These are phyloP conservation scores for Hirundichthys speculiger DNA, from an alignment of 2,113 vertebrate genomes.

Conservation along the genomic window DNA sequence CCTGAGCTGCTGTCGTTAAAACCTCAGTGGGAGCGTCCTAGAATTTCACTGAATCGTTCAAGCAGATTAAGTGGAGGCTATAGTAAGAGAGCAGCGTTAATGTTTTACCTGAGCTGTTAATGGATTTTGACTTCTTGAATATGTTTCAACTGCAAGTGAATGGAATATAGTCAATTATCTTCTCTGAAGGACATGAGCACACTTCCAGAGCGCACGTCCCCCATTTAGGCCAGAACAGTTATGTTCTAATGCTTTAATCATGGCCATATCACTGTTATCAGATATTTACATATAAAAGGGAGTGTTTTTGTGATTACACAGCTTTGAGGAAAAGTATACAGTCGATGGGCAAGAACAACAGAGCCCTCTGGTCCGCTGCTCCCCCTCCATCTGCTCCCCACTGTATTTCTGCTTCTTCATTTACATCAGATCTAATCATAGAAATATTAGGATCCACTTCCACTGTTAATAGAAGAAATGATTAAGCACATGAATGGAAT, in stretches of 20 bases:
- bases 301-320: constrained; percentile 39
- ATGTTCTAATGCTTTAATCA: constrained; percentile 55
- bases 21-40: constrained; percentile 48
- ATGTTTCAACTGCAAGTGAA: too few relatives aligned
- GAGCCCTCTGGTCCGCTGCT: constrained; percentile 24
- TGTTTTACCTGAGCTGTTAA: constrained; percentile 60
- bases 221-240: constrained; percentile 24
- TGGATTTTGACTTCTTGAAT: constrained; percentile 63
- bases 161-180: constrained; percentile 40
- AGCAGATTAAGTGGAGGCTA: constrained; percentile 54
- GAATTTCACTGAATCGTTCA: constrained; percentile 55
- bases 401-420: constrained; percentile 44
- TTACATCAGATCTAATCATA: constrained; percentile 70
- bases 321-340: constrained; percentile 21
- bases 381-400: constrained; percentile 23
- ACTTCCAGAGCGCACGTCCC: constrained; percentile 30
- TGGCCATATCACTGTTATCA: constrained; percentile 9
- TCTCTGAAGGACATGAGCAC: constrained; percentile 28
- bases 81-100: constrained; percentile 51
- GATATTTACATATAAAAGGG: constrained; percentile 50
- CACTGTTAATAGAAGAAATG: constrained; percentile 61
- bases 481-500: constrained; percentile 64
- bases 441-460: constrained; percentile 65
- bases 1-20: constrained; percentile 44
- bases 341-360: constrained; percentile 36